A percentile compares a stretch with the other conserved stretches of the same genome.
Conservation (phyloP, 2,113 vertebrate species). For the Anolis sagrei region DNA sequence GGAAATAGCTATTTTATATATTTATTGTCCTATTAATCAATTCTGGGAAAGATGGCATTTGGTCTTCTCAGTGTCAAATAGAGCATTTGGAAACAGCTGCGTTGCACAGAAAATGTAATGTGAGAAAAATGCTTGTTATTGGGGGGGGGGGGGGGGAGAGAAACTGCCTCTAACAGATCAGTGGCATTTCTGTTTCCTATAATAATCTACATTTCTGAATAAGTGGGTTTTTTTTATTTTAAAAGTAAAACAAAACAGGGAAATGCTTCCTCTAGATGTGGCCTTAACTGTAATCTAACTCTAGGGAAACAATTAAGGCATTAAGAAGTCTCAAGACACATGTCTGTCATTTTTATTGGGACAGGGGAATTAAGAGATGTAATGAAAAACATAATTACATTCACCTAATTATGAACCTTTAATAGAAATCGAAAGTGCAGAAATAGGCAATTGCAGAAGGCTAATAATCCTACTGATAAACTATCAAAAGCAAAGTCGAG, state of each 20-base stretch:
- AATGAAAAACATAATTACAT: constrained; percentile 72
- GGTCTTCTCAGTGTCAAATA: not conserved
- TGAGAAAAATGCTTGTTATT: not conserved
- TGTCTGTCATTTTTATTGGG: constrained; percentile 70
- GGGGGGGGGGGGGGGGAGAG: no score
- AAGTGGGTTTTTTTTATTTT: constrained; percentile 51
- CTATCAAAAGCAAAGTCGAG: constrained; percentile 32
- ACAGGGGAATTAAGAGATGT: constrained; percentile 57
- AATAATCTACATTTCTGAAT: constrained; percentile 48
- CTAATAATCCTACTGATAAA: constrained; percentile 51
- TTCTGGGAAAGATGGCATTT: not conserved
- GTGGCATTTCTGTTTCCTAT: constrained; percentile 47
- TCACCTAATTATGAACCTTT: constrained; percentile 66
- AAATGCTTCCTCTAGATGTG: constrained; percentile 68
- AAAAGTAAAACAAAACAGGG: constrained; percentile 21
- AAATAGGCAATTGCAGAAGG: constrained; percentile 27
- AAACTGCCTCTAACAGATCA: constrained; percentile 52
- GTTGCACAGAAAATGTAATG: not conserved
- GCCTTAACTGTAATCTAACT: constrained; percentile 63
- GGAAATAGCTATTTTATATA: not conserved
- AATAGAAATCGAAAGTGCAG: constrained; percentile 41
- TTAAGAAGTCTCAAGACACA: constrained; percentile 62
- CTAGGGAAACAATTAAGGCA: constrained; percentile 65
- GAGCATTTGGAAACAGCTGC: not conserved
- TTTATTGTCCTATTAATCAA: not conserved